Evolutionary conservation across 2,888 invertebrate genomes (phyloP), one percentile per base, ranked within the genome.

Genomic region (Acanthacorydalis orientalis): DNA sequence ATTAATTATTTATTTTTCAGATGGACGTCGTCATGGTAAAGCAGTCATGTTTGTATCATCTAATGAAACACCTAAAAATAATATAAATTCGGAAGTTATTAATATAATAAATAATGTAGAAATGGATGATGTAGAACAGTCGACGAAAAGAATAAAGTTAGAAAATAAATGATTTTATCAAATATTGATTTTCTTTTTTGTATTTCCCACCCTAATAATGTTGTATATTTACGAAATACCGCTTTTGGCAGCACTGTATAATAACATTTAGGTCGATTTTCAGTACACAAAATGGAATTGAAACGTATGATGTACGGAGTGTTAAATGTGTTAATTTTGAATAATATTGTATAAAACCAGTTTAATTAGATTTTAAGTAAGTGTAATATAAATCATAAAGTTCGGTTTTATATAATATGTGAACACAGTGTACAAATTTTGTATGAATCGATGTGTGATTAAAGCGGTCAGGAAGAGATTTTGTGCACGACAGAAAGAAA

Each of bases 1-100:
- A n/a, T n/a, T n/a, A 41, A 43, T 45, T 10, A 12, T 44, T 32
- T 39, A 38, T 49, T 51, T 58, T 59, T 47, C 52, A 70, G 72
- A 69, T 54, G 68, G 69, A 0, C 61, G 74, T 31, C 63, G 68
- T 32, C 56, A 68, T 50, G 73, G 73, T 7, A 74, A 73, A 62
- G 64, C 70, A 8, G 61, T 73, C 9, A 68, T 73, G 65, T 64
- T 70, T 53, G 65, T 68, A 0, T 68, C 68, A 53, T 48, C 49
- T 44, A 51, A 50, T 42, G 46, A 53, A 23, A 50, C 54, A 3
- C 58, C 55, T 12, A 56, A 56, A 12, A 51, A 52, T 40, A 48
- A 43, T 41, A 51, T 54, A 31, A 54, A 56, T 23, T 47, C 49
- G 43, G 54, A 56, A 33, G 34, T 43, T 41, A 55, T 56, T 41